Percentiles rank a stretch among this genome's conserved stretches.
Conservation (phyloP, 2,113 vertebrate species). For the Eretmochelys imbricata region DNA sequence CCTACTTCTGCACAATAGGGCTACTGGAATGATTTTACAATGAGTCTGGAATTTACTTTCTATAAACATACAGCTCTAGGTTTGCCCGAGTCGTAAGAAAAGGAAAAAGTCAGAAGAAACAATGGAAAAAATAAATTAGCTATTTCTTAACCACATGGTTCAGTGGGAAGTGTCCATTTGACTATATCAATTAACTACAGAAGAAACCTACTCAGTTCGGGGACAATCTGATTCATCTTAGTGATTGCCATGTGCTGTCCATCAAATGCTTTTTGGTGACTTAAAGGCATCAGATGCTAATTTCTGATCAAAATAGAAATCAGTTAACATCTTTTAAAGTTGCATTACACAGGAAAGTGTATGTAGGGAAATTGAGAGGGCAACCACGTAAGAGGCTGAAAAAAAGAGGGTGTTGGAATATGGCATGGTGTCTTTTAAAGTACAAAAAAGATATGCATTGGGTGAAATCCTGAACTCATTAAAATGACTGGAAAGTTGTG, state of each 20-base stretch:
- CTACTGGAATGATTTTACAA: fast-evolving
- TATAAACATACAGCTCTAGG: neutral
- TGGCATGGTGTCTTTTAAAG: neutral
- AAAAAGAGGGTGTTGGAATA: neutral
- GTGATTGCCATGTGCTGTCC: neutral
- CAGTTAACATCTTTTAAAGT: neutral
- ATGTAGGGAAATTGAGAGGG: neutral
- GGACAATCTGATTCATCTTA: neutral
- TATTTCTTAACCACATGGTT: neutral
- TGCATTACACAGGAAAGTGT: neutral
- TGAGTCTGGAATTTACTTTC: neutral
- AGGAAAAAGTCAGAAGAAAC: neutral
- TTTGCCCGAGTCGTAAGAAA: neutral
- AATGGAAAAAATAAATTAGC: neutral
- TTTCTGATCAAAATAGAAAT: neutral
- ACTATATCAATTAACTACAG: neutral
- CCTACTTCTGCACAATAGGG: neutral
- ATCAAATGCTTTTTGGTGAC: neutral
- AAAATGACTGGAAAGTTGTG: neutral
- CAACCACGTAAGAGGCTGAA: neutral
- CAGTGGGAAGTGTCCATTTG: neutral
- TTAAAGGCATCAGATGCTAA: neutral
- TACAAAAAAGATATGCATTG: neutral
- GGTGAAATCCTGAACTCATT: neutral
- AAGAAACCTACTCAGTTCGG: neutral